phyloP scores from a whole-genome alignment of 2,113 vertebrate genomes.

The Sorex fumeus region DNA sequence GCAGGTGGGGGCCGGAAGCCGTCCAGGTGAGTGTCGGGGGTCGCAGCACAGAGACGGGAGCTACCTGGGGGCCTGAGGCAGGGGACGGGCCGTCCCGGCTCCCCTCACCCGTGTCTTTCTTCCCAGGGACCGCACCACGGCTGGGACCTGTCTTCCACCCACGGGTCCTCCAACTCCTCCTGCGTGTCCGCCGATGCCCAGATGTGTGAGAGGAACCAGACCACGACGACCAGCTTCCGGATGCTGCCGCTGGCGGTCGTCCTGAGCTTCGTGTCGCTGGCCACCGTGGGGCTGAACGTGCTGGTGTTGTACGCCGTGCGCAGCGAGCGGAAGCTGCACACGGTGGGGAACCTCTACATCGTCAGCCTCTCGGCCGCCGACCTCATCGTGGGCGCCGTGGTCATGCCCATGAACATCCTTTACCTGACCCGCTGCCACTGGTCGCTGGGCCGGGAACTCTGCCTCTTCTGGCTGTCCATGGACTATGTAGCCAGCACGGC shows the following conservation, averaged over 20 bases:
- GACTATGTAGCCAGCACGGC: conserved; percentile 98
- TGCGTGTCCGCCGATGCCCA: conserved; percentile 39
- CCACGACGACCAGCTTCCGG: conserved; percentile 80
- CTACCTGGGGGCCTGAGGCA: too few relatives aligned
- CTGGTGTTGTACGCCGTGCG: conserved; percentile 94
- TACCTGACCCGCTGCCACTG: conserved; percentile 91
- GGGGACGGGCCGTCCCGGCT: background rate
- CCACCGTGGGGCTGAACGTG: conserved; percentile 95
- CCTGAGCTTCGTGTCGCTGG: conserved; percentile 92
- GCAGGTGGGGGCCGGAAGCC: background rate
- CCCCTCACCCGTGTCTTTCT: conserved; percentile 62
- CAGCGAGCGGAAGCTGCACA: conserved; percentile 95
- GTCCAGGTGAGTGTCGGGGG: background rate
- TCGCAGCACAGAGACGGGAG: too few relatives aligned
- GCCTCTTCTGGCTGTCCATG: conserved; percentile 98
- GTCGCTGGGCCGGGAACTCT: conserved; percentile 91
- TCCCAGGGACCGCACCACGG: conserved; percentile 82
- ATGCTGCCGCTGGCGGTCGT: conserved; percentile 89
- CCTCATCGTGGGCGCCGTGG: conserved; percentile 94
- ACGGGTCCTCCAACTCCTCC: conserved; percentile 66
- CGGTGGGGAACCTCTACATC: conserved; percentile 97
- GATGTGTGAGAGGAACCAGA: conserved; percentile 84
- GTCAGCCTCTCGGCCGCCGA: conserved; percentile 96
- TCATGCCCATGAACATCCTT: conserved; percentile 96
- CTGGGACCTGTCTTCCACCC: background rate